Base-by-base conservation (phyloP, 1,140 invertebrate species). In the Aradophagus sp. region DNA sequence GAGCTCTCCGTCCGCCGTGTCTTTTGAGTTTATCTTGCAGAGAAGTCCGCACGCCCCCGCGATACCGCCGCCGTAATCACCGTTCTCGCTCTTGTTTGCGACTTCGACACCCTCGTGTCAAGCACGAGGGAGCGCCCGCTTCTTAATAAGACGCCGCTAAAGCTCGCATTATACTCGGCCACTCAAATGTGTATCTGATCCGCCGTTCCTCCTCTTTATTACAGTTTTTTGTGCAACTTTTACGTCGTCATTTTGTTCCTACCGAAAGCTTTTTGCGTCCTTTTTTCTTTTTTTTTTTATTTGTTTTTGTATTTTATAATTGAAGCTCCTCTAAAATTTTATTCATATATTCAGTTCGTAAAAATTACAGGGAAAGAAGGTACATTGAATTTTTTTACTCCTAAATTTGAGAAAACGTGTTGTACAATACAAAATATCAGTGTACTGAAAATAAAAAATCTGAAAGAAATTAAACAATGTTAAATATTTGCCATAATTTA, bases 81-180 rank as follows among this genome's bases (percentile, higher is more conserved):
- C 47, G 35, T 47, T 41, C 38, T 52, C 36, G 70, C 38, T 56
- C 56, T 50, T 48, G 42, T 77, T 75, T 68, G 32, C 48, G 47
- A 65, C 68, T 55, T 71, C 59, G 58, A 67, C 70, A 63, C 42
- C 59, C 61, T 58, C 56, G 10, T 35, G 36, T 39, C 12, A 35
- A 62, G 23, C 27, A 11, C 32, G 56, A 55, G 63, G 58, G 70
- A 38, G 68, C 55, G 23, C 42, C 32, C 29, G 52, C 56, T 62
- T 50, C 39, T 63, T 65, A 76, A 74, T 74, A 70, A 68, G 44
- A 62, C 53, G 47, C 29, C 45, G 39, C 56, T 58, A n/a, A 59
- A 67, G 63, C 62, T 42, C 39, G 41, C 48, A 44, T 70, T 70
- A 70, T 70, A 50, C 32, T 50, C 39, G 36, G 14, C 12, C 58